These are phyloP conservation scores for Eleginops maclovinus DNA, from an alignment of 2,113 vertebrate genomes.

Conservation along the genomic window DNA sequence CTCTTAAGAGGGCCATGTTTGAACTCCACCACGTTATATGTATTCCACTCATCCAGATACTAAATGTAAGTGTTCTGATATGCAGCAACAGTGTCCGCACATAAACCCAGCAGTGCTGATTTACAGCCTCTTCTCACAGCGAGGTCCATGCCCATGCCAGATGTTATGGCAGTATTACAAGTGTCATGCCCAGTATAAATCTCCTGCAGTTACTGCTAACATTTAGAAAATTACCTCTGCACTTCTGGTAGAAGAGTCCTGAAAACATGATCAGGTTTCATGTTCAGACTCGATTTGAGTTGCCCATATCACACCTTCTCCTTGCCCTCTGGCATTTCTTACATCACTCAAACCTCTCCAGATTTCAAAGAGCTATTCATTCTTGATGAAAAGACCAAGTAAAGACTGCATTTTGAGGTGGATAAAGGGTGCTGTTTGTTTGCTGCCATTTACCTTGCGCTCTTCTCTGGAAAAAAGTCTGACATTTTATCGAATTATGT, in stretches of 20 bases:
- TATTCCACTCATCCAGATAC: constrained; percentile 42
- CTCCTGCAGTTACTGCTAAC: constrained; percentile 67
- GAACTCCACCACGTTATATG: constrained; percentile 61
- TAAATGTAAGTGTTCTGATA: constrained; percentile 59
- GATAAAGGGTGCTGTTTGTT: background rate
- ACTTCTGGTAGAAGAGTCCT: constrained; percentile 63
- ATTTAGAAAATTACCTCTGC: constrained; percentile 74
- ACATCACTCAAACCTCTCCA: constrained; percentile 47
- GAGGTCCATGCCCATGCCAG: constrained; percentile 68
- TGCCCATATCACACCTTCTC: constrained; percentile 13
- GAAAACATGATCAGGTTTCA: constrained; percentile 68
- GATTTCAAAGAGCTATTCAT: constrained; percentile 28
- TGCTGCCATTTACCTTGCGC: constrained; percentile 29
- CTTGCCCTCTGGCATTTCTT: constrained; percentile 33
- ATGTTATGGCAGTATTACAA: constrained; percentile 79
- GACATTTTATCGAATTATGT: constrained; percentile 30
- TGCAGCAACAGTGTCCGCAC: constrained; percentile 64
- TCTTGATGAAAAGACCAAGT: constrained; percentile 28
- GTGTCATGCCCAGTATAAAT: constrained; percentile 77
- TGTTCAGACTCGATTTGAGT: constrained; percentile 62
- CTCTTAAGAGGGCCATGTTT: constrained; percentile 31
- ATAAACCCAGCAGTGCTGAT: constrained; percentile 73
- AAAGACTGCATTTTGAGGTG: constrained; percentile 10
- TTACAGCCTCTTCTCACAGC: constrained; percentile 58
- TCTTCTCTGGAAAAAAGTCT: constrained; percentile 21